Base-by-base conservation (phyloP, 1,140 invertebrate species). In the Helicoverpa armigera region DNA sequence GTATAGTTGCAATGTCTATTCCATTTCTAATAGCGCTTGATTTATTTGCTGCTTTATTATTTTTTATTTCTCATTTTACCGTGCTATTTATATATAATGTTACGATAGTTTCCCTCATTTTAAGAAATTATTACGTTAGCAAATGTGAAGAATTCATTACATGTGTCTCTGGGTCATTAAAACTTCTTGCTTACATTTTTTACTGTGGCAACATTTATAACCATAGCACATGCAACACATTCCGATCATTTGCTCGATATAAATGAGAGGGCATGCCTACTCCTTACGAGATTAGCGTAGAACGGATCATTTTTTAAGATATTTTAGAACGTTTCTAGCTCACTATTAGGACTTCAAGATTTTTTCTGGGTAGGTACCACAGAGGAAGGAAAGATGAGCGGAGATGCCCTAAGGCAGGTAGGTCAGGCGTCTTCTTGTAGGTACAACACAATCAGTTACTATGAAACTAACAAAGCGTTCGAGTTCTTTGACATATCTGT, bases 11-110 rank as follows among this genome's bases (percentile, higher is more conserved):
- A 29, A 88, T 85, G 85, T 90, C 79, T 29, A 56, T 80, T 53
- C 73, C 43, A 77, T 82, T 84, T 84, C 80, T 75, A 77, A 83
- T 89, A 86, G 82, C 69, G 91, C 91, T 92, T 93, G 53, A 83
- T 89, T 94, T 82, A 85, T 87, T 94, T 94, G 92, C 92, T 51
- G 92, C 91, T 92, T 94, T 70, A 50, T 91, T 88, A 86, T 83
- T 87, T 86, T 88, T 82, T 60, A 81, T 84, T 85, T 67, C 50
- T 54, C 43, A 77, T 82, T 80, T 35, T 84, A 73, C 79, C 43
- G 56, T 73, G 81, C 82, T 85, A 80, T 77, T 78, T 78, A 72
- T 82, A 82, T 81, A 79, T 74, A 69, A 67, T 81, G 65, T 81
- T 60, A 77, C 11, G 35, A 31, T 76, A 65, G 51, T 23, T 51